These are phyloP conservation scores for Melolontha melolontha DNA, from an alignment of 2,888 invertebrate genomes.

Conservation along the genomic window DNA sequence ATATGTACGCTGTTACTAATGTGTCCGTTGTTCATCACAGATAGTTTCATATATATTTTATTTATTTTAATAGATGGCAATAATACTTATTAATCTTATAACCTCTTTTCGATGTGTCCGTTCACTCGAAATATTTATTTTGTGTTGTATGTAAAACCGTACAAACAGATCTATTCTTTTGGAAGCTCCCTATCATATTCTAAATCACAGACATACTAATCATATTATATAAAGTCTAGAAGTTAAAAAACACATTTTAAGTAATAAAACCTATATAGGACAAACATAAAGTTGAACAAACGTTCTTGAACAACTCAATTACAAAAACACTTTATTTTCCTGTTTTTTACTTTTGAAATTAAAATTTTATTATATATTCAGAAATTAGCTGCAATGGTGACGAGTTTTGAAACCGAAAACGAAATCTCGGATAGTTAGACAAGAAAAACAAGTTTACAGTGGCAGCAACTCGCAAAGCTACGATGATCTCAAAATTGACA, in stretches of 20 bases:
- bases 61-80: slow-evolving; percentile 42
- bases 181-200: slow-evolving; percentile 33
- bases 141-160: not conserved
- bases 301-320: too few species aligned
- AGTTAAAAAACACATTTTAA: slow-evolving; percentile 26
- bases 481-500: too few species aligned
- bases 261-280: slow-evolving; percentile 11
- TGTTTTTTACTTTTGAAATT: too few species aligned
- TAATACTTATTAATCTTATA: slow-evolving; percentile 15
- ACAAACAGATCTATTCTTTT: slow-evolving; percentile 8
- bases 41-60: slow-evolving; percentile 38
- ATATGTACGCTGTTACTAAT: slow-evolving; percentile 66
- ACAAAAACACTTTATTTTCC: too few species aligned
- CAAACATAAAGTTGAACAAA: slow-evolving; percentile 1
- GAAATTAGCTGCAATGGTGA: too few species aligned
- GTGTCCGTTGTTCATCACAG: slow-evolving; percentile 50
- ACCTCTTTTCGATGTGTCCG: slow-evolving; percentile 13
- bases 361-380: too few species aligned
- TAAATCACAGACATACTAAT: slow-evolving; percentile 26
- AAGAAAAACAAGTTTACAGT: too few species aligned
- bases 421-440: too few species aligned
- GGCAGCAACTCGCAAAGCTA: too few species aligned
- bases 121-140: slow-evolving; percentile 6
- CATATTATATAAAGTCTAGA: slow-evolving; percentile 12
- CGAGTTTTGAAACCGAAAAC: too few species aligned